Conservation (phyloP, 2,797 vertebrate species). For the Sebastes glaucus region DNA sequence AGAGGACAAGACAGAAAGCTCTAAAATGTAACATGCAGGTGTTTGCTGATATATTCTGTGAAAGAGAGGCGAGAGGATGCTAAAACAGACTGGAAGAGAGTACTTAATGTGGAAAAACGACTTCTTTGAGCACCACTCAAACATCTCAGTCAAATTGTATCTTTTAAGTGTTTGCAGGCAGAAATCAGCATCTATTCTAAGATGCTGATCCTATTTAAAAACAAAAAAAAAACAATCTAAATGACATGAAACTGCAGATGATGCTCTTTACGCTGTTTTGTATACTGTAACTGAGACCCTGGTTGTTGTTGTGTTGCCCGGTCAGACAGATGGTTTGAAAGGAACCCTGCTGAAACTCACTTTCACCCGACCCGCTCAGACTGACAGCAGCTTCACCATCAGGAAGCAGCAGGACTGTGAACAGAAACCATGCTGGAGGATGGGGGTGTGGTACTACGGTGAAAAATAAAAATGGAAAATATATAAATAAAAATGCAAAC, state of each 20-base stretch:
- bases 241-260: not conserved
- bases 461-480: not conserved
- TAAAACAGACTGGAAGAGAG: not conserved
- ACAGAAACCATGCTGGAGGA: not conserved
- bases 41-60: not conserved
- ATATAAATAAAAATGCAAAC: not conserved
- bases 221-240: not conserved
- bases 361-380: not conserved
- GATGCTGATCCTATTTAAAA: not conserved
- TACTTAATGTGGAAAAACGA: not conserved
- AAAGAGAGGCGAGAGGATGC: not conserved
- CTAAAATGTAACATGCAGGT: not conserved
- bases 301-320: not conserved
- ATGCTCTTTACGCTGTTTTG: not conserved
- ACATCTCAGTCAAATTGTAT: not conserved
- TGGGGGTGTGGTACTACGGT: not conserved
- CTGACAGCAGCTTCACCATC: constrained; percentile 32
- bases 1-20: constrained; percentile 37
- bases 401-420: constrained; percentile 1
- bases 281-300: not conserved
- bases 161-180: not conserved
- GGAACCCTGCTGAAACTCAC: constrained; percentile 33
- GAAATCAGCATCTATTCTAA: not conserved
- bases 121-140: not conserved
- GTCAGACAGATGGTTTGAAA: constrained; percentile 40